Evolutionary conservation across 2,888 invertebrate species (phyloP), one percentile per base, ranked within the genome.

Genomic region (Platycheirus albimanus): DNA sequence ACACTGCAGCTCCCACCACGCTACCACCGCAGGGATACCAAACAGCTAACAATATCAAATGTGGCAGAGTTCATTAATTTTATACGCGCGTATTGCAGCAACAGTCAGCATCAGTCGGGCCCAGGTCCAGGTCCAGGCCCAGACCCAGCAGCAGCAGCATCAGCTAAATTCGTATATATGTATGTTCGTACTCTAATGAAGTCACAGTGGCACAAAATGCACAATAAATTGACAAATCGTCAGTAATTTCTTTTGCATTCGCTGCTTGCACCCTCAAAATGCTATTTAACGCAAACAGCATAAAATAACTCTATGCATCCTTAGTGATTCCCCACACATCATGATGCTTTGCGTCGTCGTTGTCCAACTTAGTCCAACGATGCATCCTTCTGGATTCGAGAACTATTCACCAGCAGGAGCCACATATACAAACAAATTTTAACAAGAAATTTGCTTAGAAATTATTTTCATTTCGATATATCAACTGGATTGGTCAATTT

Each of bases 31-130:
- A 78, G 74, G 83, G 78, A 72, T 69, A 78, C 83, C 83, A 78
- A 83, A 83, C 83, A 69, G 69, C 78, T 74, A 78, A 83, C 83
- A 83, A 83, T 83, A 78, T 83, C 88, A 76, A 87, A 85, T 86
- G 85, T 85, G 85, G 87, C 86, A 86, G 89, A 86, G 85, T 86
- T 88, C 89, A 89, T 88, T 88, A 89, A 89, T 88, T 88, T 88
- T 85, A 58, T 85, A 66, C 43, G 66, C 70, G 51, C 51, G 38
- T 15, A 38, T 19, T 30, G 61, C 71, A 47, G 13, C 43, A 24
- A 33, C 66, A 67, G 66, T 51, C 36, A 56, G 28, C 20, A 19
- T 7, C 36, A 20, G 17, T 30, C 33, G 41, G n/a, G 43, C 10
- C n/a, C 30, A 30, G 8, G 2, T 7, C 5, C 54, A 36, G 4